A percentile compares a stretch with the other conserved stretches of the same genome.
phyloP scores from a whole-genome alignment of 2,113 vertebrate genomes.

The Tragulus kanchil region DNA sequence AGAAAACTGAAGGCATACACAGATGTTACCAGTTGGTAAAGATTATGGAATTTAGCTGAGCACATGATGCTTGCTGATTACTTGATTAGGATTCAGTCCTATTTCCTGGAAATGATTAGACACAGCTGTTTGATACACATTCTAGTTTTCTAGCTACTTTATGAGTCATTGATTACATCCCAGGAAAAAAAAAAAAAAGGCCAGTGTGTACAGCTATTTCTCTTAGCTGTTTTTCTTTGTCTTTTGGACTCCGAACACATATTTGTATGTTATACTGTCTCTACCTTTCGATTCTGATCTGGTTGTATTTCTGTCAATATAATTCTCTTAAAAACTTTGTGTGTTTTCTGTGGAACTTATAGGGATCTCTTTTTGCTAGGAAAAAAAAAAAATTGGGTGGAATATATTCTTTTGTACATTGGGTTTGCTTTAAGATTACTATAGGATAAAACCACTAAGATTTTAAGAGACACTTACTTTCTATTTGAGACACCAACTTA shows the following conservation, averaged over 20 bases:
- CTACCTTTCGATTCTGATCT: not conserved
- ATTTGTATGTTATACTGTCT: not conserved
- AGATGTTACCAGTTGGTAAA: not conserved
- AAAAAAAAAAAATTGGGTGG: too few species aligned
- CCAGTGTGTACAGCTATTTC: not conserved
- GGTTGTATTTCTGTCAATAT: not conserved
- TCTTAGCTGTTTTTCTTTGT: not conserved
- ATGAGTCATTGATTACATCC: slow-evolving; percentile 21
- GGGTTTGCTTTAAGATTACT: not conserved
- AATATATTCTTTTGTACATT: not conserved
- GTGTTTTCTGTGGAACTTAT: not conserved
- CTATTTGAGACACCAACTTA: not conserved
- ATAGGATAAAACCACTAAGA: not conserved
- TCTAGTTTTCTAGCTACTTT: not conserved
- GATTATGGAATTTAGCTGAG: slow-evolving; percentile 39
- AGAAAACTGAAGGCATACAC: not conserved
- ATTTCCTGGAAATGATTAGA: slow-evolving; percentile 32
- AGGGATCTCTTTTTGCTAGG: not conserved
- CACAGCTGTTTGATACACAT: slow-evolving; percentile 24
- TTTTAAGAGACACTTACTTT: not conserved
- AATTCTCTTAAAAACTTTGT: not conserved
- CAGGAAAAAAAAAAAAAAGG: not conserved
- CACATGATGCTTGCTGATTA: not conserved
- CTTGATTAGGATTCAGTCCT: not conserved
- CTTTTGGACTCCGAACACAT: not conserved